Evolutionary conservation across 2,113 vertebrate genomes (phyloP).

Genomic region (Dromiciops gliroides): DNA sequence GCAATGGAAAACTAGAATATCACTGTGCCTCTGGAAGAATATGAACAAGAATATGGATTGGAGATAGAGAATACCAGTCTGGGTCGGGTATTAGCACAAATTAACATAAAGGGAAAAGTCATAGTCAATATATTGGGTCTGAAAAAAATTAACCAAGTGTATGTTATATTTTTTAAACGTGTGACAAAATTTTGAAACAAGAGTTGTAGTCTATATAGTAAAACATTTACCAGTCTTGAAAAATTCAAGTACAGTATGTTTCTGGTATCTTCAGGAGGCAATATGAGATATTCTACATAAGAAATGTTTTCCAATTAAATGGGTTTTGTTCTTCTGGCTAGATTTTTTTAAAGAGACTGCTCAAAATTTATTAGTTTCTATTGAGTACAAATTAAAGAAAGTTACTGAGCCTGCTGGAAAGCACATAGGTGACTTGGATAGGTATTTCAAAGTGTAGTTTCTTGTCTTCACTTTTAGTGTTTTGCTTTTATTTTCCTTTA

Average conservation of each 20-base stretch:
- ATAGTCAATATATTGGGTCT: not conserved
- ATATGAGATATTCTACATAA: not conserved
- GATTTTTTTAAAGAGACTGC: not conserved
- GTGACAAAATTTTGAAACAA: not conserved
- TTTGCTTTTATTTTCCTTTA: not conserved
- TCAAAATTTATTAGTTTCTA: not conserved
- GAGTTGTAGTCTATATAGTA: not conserved
- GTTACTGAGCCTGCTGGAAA: not conserved
- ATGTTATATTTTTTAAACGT: not conserved
- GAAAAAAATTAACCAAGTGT: not conserved
- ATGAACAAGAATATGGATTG: not conserved
- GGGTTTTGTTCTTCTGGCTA: not conserved
- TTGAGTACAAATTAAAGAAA: not conserved
- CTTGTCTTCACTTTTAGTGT: not conserved
- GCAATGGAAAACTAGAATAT: not conserved
- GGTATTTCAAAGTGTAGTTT: not conserved
- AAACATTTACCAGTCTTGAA: not conserved
- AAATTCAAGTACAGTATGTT: not conserved
- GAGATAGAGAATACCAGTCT: not conserved
- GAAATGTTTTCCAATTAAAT: not conserved
- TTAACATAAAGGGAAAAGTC: not conserved
- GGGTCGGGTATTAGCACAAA: not conserved
- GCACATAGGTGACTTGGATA: not conserved
- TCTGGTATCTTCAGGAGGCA: not conserved
- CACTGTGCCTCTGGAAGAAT: too few relatives aligned